These are phyloP conservation scores for Lethrus apterus DNA, from an alignment of 1,140 invertebrate species.

Conservation along the genomic window DNA sequence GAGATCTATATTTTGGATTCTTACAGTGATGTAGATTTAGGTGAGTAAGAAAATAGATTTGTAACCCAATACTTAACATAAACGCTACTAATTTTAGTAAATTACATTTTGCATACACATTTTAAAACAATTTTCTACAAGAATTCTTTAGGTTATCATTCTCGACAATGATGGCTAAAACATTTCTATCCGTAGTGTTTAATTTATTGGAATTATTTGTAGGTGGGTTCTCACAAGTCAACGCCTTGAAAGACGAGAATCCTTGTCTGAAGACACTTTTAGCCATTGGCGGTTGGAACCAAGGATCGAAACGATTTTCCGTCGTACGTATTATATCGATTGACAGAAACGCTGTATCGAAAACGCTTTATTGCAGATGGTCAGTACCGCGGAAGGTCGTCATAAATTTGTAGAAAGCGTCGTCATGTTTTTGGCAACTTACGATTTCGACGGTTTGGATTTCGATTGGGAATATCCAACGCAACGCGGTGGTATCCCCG, in stretches of 20 bases:
- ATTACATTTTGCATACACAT: too few relatives aligned
- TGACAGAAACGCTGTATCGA: too few relatives aligned
- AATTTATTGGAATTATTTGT: too few relatives aligned
- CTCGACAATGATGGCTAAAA: too few relatives aligned
- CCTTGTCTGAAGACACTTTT: conserved; percentile 58
- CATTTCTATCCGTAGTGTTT: too few relatives aligned
- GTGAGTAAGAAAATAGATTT: too few relatives aligned
- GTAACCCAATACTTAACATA: too few relatives aligned
- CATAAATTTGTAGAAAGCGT: conserved; percentile 40
- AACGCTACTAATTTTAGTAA: too few relatives aligned
- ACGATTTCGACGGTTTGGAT: conserved; percentile 53
- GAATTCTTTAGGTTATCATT: too few relatives aligned
- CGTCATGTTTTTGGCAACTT: conserved; percentile 40
- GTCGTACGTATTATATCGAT: too few relatives aligned
- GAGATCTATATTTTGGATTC: not conserved
- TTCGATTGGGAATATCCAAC: conserved; percentile 55
- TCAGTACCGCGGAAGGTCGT: not conserved
- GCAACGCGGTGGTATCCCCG: conserved; percentile 36
- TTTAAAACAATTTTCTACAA: too few relatives aligned
- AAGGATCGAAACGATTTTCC: conserved; percentile 57
- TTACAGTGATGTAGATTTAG: not conserved
- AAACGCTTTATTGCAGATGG: conserved; percentile 10
- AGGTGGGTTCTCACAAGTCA: conserved; percentile 45
- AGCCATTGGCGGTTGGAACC: conserved; percentile 70
- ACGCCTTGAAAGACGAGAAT: conserved; percentile 49